Conservation (phyloP, 1,140 invertebrate species). For the Sycophaga agraensis region DNA sequence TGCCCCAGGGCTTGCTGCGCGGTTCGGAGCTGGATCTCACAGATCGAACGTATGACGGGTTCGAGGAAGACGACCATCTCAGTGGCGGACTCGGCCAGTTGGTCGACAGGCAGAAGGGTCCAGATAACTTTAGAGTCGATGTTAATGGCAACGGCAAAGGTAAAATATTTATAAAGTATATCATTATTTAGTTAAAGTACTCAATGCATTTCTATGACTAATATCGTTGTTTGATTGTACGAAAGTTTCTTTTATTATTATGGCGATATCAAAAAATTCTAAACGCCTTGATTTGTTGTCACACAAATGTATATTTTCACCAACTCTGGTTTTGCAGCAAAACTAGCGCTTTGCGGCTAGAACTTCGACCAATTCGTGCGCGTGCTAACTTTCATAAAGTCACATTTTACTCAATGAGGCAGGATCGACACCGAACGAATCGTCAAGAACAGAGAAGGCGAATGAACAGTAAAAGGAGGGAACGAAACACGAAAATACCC, state of each 20-base stretch:
- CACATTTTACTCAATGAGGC: too few relatives aligned
- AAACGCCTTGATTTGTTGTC: too few relatives aligned
- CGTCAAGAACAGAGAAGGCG: slow-evolving; percentile 1
- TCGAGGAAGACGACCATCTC: slow-evolving; percentile 66
- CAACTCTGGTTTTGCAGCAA: too few relatives aligned
- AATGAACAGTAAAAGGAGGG: neutral
- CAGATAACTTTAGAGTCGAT: slow-evolving; percentile 72
- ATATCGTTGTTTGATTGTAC: too few relatives aligned
- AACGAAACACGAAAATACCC: neutral
- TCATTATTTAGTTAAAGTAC: neutral
- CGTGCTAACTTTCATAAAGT: too few relatives aligned
- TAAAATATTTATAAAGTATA: slow-evolving; percentile 48
- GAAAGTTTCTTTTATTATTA: too few relatives aligned
- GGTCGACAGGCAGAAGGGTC: slow-evolving; percentile 81
- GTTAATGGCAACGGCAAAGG: slow-evolving; percentile 69
- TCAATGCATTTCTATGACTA: neutral
- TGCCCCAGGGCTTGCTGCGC: slow-evolving; percentile 75
- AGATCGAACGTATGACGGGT: slow-evolving; percentile 80
- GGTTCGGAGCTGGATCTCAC: slow-evolving; percentile 72
- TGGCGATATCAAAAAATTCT: too few relatives aligned
- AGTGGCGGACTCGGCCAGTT: slow-evolving; percentile 86
- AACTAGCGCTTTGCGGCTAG: too few relatives aligned
- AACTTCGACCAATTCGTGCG: too few relatives aligned
- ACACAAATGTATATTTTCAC: too few relatives aligned
- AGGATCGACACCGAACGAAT: too few relatives aligned